Conservation (phyloP, 2,113 vertebrate genomes). For the Collichthys lucidus region DNA sequence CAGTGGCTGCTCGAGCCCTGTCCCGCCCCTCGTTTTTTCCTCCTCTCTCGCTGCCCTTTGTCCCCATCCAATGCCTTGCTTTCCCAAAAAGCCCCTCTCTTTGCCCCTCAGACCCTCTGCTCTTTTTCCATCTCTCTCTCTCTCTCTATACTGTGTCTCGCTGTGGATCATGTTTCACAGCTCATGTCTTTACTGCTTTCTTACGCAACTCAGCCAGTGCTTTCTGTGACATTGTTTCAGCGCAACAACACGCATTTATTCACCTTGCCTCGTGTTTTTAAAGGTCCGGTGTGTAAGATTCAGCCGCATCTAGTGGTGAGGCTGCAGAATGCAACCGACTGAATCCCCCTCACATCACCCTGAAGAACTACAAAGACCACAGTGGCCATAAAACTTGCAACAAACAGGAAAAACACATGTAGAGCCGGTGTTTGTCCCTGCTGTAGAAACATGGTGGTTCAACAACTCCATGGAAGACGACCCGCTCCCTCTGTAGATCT, state of each 20-base stretch:
- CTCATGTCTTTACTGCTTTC: not conserved
- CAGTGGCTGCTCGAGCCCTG: conserved; percentile 70
- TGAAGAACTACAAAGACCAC: no score
- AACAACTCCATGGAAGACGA: no score
- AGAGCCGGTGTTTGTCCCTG: no score
- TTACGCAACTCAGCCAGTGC: not conserved
- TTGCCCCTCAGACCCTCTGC: conserved; percentile 12
- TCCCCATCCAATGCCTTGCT: conserved; percentile 63
- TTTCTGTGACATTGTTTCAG: not conserved
- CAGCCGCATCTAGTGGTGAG: no score
- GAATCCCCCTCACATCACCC: no score
- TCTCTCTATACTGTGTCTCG: not conserved
- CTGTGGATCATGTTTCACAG: conserved; percentile 10
- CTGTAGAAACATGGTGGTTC: no score
- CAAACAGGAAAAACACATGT: no score
- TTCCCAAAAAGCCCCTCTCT: conserved; percentile 33
- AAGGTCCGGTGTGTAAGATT: no score
- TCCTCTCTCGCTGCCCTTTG: conserved; percentile 71
- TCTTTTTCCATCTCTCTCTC: not conserved
- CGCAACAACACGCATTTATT: not conserved
- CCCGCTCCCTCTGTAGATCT: no score
- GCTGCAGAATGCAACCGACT: no score
- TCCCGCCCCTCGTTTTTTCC: conserved; percentile 62
- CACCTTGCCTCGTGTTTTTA: no score
- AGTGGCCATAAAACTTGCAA: no score